Percentiles rank a stretch among this genome's conserved stretches.
Conservation (phyloP, 2,113 vertebrate species). For the Capricornis sumatraensis region DNA sequence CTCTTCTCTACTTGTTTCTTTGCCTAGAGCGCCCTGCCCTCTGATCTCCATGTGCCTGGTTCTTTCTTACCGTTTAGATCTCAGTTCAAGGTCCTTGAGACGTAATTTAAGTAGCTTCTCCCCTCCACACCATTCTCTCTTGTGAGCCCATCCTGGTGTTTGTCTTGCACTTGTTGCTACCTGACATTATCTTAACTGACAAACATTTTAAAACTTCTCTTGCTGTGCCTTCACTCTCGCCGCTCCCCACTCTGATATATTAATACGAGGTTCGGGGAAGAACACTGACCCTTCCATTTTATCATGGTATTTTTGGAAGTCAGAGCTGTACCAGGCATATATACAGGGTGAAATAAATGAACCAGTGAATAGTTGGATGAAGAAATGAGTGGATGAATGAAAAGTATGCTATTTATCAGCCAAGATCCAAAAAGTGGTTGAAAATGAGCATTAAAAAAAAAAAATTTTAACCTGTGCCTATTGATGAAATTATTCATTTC, state of each 20-base stretch:
- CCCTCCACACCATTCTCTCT: background rate
- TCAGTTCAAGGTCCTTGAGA: background rate
- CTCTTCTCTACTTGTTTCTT: rapidly evolving
- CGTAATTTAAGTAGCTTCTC: background rate
- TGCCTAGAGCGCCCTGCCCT: rapidly evolving
- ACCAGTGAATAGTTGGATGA: background rate
- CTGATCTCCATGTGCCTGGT: background rate
- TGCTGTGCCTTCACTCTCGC: background rate
- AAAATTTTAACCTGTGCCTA: background rate
- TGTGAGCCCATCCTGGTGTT: background rate
- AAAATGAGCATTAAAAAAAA: background rate
- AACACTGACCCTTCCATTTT: no score
- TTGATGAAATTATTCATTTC: background rate
- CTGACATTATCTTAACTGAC: background rate
- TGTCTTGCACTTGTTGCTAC: rapidly evolving
- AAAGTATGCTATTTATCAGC: background rate
- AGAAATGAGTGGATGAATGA: background rate
- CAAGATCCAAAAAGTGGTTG: background rate
- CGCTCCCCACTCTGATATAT: background rate
- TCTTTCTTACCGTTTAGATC: background rate
- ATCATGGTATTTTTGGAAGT: background rate
- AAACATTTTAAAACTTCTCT: background rate
- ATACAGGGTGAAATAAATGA: background rate
- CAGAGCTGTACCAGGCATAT: background rate
- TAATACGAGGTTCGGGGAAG: background rate